phyloP scores from a whole-genome alignment of 2,888 invertebrate genomes.

The Agelastica alni region DNA sequence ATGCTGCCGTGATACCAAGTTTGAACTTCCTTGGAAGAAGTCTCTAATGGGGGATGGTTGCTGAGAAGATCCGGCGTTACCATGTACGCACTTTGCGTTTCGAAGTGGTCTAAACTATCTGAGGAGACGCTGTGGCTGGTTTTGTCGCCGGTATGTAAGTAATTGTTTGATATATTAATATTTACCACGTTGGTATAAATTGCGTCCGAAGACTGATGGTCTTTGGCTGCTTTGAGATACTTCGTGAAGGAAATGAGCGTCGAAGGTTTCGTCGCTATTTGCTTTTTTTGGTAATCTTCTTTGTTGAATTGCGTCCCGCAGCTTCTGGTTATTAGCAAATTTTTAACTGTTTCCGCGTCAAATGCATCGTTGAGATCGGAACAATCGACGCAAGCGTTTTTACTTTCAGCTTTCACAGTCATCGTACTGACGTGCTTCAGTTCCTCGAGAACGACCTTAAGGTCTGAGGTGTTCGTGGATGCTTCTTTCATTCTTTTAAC shows the following conservation, averaged over 20 bases:
- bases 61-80: conserved; percentile 64
- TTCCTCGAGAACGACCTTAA: conserved; percentile 56
- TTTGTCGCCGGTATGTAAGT: conserved; percentile 56
- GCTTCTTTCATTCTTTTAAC: conserved; percentile 63
- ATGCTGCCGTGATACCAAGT: conserved; percentile 28
- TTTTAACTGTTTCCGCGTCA: conserved; percentile 44
- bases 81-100: conserved; percentile 46
- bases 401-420: conserved; percentile 57
- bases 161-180: conserved; percentile 65
- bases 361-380: conserved; percentile 50
- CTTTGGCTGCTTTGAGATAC: conserved; percentile 47
- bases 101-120: conserved; percentile 58
- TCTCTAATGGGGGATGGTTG: conserved; percentile 61
- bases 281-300: conserved; percentile 39
- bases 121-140: conserved; percentile 57
- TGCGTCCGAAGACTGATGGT: conserved; percentile 47
- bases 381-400: conserved; percentile 58
- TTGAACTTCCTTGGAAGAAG: conserved; percentile 16
- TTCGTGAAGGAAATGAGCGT: conserved; percentile 51
- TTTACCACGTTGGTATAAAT: conserved; percentile 60
- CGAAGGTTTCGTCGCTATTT: conserved; percentile 2
- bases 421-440: conserved; percentile 52
- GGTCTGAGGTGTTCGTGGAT: conserved; percentile 62
- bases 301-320: conserved; percentile 52
- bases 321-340: conserved; percentile 50